phyloP scores from a whole-genome alignment of 2,888 invertebrate genomes.

The Hoplodrina ambigua region DNA sequence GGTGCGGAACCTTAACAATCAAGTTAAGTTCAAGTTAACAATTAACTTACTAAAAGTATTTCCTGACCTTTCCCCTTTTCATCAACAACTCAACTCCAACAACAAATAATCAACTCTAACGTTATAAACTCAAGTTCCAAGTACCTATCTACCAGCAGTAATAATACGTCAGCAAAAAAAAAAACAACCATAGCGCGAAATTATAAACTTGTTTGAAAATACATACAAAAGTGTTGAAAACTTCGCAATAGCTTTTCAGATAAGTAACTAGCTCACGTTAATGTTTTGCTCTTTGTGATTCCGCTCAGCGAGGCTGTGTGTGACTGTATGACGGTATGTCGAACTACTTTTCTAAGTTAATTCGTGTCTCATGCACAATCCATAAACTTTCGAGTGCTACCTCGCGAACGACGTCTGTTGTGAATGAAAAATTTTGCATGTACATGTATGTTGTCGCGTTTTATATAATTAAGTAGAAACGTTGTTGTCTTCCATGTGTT shows the following conservation, averaged over 20 bases:
- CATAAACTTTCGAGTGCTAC: slow-evolving; percentile 81
- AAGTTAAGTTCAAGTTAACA: too few relatives aligned
- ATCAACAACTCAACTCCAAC: neutral
- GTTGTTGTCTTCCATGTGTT: neutral
- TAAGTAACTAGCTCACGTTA: slow-evolving; percentile 86
- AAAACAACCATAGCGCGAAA: slow-evolving; percentile 57
- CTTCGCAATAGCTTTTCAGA: slow-evolving; percentile 85
- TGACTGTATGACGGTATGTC: slow-evolving; percentile 76
- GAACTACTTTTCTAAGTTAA: slow-evolving; percentile 87
- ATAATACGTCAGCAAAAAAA: slow-evolving; percentile 3
- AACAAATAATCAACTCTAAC: slow-evolving; percentile 3
- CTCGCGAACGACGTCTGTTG: slow-evolving; percentile 66
- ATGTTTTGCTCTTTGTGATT: slow-evolving; percentile 87
- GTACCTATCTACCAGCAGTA: neutral
- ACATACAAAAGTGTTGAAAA: slow-evolving; percentile 80
- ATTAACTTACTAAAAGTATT: too few relatives aligned
- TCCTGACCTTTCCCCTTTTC: too few relatives aligned
- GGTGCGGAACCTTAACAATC: too few relatives aligned
- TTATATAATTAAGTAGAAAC: slow-evolving; percentile 2
- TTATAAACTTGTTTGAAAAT: slow-evolving; percentile 79
- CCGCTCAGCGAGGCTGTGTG: slow-evolving; percentile 72
- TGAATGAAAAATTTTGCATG: slow-evolving; percentile 72
- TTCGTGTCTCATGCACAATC: slow-evolving; percentile 86
- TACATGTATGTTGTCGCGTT: slow-evolving; percentile 24
- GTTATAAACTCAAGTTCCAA: neutral